A percentile compares a stretch with the other conserved stretches of the same genome.
Conservation (phyloP, 2,888 invertebrate species). For the Dolichopus griseipennis region DNA sequence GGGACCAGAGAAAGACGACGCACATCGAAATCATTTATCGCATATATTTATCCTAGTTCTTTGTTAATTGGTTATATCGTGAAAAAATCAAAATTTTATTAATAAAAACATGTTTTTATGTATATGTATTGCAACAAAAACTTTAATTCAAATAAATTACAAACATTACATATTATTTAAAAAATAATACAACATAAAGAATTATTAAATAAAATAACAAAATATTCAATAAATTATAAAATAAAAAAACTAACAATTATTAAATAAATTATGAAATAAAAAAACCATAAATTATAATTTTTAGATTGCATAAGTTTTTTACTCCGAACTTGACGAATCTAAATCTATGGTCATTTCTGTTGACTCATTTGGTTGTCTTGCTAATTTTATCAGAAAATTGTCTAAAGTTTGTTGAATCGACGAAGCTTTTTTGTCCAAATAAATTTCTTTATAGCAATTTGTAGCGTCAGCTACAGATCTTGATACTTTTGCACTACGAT, state of each 20-base stretch:
- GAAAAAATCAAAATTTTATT: no score
- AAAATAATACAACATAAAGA: neutral
- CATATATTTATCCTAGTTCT: no score
- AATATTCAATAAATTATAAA: neutral
- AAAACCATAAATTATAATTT: constrained; percentile 2
- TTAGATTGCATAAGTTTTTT: neutral
- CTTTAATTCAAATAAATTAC: constrained; percentile 2
- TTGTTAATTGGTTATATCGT: no score
- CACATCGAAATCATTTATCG: constrained; percentile 8
- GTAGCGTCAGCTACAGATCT: constrained; percentile 6
- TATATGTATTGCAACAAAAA: neutral
- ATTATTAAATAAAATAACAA: neutral
- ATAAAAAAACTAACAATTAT: no score
- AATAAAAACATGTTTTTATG: neutral
- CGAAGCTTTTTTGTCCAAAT: constrained; percentile 5
- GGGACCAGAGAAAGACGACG: constrained; percentile 9
- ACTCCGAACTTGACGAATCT: constrained; percentile 7
- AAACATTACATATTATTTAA: neutral
- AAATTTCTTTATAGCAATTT: constrained; percentile 13
- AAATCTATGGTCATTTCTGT: constrained; percentile 1
- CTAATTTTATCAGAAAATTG: constrained; percentile 9
- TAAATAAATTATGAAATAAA: no score
- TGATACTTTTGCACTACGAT: constrained; percentile 11
- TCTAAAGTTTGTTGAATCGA: constrained; percentile 7
- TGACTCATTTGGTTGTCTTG: neutral